These are phyloP conservation scores for Sinocyclocheilus rhinocerous DNA, from an alignment of 2,113 vertebrate genomes.

Conservation along the genomic window DNA sequence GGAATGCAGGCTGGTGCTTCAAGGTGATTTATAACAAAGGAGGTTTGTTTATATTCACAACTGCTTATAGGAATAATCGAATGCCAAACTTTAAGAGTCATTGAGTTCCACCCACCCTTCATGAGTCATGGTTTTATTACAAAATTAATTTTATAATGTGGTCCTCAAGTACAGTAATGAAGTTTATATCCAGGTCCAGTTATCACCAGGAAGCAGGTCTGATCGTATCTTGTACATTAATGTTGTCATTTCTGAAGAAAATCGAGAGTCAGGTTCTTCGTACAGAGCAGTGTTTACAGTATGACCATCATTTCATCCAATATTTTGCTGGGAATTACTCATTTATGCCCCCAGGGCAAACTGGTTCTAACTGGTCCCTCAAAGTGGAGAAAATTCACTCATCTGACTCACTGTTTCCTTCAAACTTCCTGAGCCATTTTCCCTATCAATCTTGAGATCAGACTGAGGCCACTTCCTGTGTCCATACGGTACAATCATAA, in stretches of 20 bases:
- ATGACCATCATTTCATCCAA: not conserved
- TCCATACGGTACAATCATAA: conserved; percentile 47
- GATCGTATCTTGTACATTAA: not conserved
- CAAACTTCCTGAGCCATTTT: conserved; percentile 47
- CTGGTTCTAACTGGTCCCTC: not conserved
- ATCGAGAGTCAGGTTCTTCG: not conserved
- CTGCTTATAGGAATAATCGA: not conserved
- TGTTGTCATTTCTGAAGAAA: conserved; percentile 6
- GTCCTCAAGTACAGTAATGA: conserved; percentile 10
- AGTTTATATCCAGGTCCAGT: conserved; percentile 16
- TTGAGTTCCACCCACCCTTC: not conserved
- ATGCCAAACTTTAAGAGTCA: conserved; percentile 1
- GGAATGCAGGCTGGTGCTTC: not conserved
- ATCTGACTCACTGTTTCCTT: conserved; percentile 24
- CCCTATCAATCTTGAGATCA: conserved; percentile 58
- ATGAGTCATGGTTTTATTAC: not conserved
- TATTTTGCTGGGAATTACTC: not conserved
- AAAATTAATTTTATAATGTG: not conserved
- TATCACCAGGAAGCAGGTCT: conserved; percentile 25
- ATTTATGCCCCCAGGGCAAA: too few species aligned
- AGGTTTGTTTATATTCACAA: not conserved
- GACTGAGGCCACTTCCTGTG: conserved; percentile 58
- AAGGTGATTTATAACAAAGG: not conserved
- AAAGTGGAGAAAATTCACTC: not conserved
- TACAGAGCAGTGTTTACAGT: not conserved